These are phyloP conservation scores for Danio choprae DNA, from an alignment of 2,797 vertebrate genomes.

Conservation along the genomic window DNA sequence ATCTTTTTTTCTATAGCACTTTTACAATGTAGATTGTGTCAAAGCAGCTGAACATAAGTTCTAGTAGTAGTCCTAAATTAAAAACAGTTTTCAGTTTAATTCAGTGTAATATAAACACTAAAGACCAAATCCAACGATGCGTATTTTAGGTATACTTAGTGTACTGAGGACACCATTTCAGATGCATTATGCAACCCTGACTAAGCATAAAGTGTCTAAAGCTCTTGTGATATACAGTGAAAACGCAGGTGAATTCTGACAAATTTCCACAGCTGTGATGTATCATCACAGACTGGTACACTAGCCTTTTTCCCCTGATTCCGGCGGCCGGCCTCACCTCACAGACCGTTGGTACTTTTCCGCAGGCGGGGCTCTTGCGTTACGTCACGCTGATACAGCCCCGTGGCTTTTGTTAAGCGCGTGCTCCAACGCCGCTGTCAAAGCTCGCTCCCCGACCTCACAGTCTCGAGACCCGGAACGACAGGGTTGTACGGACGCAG, in stretches of 20 bases:
- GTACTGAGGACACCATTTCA: not conserved
- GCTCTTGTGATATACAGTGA: not conserved
- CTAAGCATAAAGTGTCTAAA: not conserved
- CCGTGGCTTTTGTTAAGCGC: conserved; percentile 60
- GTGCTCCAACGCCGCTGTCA: conserved; percentile 45
- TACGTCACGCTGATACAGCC: conserved; percentile 50
- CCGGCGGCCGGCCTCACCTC: not conserved
- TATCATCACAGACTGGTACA: not conserved
- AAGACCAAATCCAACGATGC: too few species aligned
- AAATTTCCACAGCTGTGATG: too few species aligned
- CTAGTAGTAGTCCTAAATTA: too few species aligned
- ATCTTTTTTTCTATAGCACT: too few species aligned
- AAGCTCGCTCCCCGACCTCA: not conserved
- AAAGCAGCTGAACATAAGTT: too few species aligned
- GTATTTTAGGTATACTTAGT: not conserved
- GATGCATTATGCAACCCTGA: not conserved
- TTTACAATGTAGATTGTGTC: too few species aligned
- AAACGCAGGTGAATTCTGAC: not conserved
- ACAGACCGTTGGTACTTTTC: conserved; percentile 54
- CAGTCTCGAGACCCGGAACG: not conserved
- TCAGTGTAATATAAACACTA: too few species aligned
- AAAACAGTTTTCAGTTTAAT: too few species aligned
- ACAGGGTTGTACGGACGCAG: not conserved
- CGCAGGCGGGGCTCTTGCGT: conserved; percentile 54
- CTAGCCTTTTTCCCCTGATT: not conserved